A percentile compares a stretch with the other conserved stretches of the same genome.
Evolutionary conservation across 2,888 invertebrate species (phyloP).

Genomic region (Synanthedon andrenaeformis): DNA sequence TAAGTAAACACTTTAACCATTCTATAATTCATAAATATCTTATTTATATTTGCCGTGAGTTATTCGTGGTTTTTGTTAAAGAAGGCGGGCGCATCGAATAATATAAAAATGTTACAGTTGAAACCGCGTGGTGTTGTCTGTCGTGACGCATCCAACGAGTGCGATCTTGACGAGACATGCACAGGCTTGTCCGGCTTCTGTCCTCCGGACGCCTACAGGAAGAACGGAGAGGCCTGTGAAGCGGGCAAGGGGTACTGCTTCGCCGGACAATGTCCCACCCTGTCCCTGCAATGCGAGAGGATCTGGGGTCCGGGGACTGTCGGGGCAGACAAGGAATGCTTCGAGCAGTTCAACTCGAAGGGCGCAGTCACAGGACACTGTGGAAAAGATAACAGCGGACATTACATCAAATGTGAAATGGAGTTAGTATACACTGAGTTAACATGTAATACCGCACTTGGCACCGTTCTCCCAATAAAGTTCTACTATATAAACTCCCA

Average conservation of each 20-base stretch:
- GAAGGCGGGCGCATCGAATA: too few species aligned
- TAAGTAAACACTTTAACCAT: too few species aligned
- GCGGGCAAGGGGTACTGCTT: conserved; percentile 85
- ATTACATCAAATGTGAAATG: conserved; percentile 86
- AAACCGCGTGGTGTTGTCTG: conserved; percentile 83
- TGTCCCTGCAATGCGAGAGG: conserved; percentile 87
- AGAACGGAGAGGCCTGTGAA: conserved; percentile 92
- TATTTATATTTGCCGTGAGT: too few species aligned
- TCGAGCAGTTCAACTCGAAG: conserved; percentile 94
- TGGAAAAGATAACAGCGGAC: conserved; percentile 81
- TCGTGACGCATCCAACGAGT: conserved; percentile 88
- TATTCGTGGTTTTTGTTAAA: too few species aligned
- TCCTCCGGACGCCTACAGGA: conserved; percentile 89
- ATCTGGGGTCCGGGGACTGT: conserved; percentile 93
- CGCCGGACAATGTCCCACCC: conserved; percentile 90
- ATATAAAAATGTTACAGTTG: conserved; percentile 60
- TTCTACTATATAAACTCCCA: too few species aligned
- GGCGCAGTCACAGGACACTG: conserved; percentile 97
- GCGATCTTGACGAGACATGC: conserved; percentile 96
- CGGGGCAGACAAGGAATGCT: conserved; percentile 89
- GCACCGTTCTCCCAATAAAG: too few species aligned
- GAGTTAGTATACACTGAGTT: conserved; percentile 73
- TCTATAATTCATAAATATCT: too few species aligned
- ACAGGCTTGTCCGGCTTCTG: conserved; percentile 90
- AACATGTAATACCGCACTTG: too few species aligned